Percentiles rank a stretch among this genome's conserved stretches.
These are phyloP conservation scores for Trematomus loennbergii DNA, from an alignment of 2,113 vertebrate species.

Conservation along the genomic window DNA sequence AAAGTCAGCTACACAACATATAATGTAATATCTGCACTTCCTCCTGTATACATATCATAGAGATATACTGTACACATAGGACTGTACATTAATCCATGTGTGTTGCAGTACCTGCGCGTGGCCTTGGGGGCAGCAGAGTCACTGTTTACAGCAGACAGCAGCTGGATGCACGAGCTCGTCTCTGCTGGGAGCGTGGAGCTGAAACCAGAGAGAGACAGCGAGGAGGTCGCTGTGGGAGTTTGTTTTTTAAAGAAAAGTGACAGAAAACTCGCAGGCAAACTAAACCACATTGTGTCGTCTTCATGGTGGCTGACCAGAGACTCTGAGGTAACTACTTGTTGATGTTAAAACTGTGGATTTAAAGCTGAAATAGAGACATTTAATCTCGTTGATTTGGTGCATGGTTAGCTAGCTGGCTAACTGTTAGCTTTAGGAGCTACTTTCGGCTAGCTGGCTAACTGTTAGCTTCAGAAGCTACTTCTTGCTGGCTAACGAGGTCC, in stretches of 20 bases:
- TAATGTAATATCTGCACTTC: no score
- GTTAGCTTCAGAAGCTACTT: slow-evolving; percentile 69
- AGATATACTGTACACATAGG: no score
- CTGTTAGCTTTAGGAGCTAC: slow-evolving; percentile 69
- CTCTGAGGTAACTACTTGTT: slow-evolving; percentile 3
- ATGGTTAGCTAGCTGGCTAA: slow-evolving; percentile 73
- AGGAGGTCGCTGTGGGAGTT: slow-evolving; percentile 47
- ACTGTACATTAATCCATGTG: background rate
- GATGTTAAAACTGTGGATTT: slow-evolving; percentile 40
- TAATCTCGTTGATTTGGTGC: slow-evolving; percentile 51
- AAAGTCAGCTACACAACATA: no score
- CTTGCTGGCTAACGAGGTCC: slow-evolving; percentile 76
- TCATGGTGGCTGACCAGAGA: slow-evolving; percentile 9
- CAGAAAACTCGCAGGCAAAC: slow-evolving; percentile 44
- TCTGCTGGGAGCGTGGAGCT: slow-evolving; percentile 59
- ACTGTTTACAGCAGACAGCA: slow-evolving; percentile 68
- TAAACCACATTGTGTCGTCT: background rate
- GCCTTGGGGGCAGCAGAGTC: slow-evolving; percentile 53
- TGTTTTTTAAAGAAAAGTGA: slow-evolving; percentile 46
- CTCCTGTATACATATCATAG: no score
- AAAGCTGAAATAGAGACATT: slow-evolving; percentile 32
- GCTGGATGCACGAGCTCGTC: slow-evolving; percentile 67
- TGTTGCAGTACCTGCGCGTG: slow-evolving; percentile 21
- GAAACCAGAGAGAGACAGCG: slow-evolving; percentile 20
- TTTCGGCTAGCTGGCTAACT: slow-evolving; percentile 70